Percentiles rank a stretch among this genome's conserved stretches.
phyloP scores from a whole-genome alignment of 1,140 invertebrate species.

The Drosophila gunungcola region DNA sequence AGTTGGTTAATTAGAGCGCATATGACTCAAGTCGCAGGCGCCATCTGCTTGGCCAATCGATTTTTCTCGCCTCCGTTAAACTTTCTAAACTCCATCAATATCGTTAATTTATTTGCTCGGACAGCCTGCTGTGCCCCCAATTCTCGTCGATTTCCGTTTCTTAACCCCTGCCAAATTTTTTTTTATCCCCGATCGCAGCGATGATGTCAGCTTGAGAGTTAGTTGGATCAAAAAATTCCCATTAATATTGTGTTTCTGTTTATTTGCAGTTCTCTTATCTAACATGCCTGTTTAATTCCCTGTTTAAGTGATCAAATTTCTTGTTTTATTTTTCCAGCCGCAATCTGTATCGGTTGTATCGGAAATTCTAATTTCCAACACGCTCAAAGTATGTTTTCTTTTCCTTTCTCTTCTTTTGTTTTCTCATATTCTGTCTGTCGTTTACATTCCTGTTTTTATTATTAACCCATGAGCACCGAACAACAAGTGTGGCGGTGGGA shows the following conservation, averaged over 20 bases:
- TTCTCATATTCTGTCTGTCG: conserved; percentile 29
- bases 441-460: conserved; percentile 36
- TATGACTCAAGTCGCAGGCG: conserved; percentile 58
- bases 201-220: conserved; percentile 31
- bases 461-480: conserved; percentile 59
- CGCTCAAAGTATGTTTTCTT: conserved; percentile 74
- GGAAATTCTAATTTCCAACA: conserved; percentile 76
- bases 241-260: conserved; percentile 37
- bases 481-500: conserved; percentile 26
- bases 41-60: conserved; percentile 37
- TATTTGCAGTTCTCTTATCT: conserved; percentile 39
- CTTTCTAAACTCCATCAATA: conserved; percentile 54
- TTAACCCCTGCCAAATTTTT: conserved; percentile 39
- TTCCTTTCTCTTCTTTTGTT: conserved; percentile 42
- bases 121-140: conserved; percentile 39
- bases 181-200: conserved; percentile 10
- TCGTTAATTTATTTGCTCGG: conserved; percentile 28
- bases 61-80: conserved; percentile 23
- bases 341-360: conserved; percentile 77
- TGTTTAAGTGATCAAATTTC: conserved; percentile 39
- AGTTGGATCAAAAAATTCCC: conserved; percentile 27
- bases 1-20: conserved; percentile 67
- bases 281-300: conserved; percentile 29
- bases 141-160: conserved; percentile 41
- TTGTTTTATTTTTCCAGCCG: conserved; percentile 69